phyloP scores from a whole-genome alignment of 2,113 vertebrate genomes.

The Micromys minutus region DNA sequence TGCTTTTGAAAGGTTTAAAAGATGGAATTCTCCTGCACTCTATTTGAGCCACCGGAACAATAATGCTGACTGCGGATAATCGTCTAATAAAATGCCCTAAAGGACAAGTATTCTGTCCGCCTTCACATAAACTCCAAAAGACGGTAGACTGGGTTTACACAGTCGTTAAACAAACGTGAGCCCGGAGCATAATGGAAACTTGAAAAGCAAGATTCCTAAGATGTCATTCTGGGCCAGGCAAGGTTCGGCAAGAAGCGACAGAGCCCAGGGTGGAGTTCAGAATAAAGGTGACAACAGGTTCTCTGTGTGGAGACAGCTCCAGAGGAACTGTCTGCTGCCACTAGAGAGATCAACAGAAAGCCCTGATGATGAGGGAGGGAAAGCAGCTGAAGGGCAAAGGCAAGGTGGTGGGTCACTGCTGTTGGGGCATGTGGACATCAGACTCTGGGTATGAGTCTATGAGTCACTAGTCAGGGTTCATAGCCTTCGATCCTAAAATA shows the following conservation, averaged over 20 bases:
- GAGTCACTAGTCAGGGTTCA: not conserved
- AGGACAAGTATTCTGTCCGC: not conserved
- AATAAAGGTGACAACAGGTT: not conserved
- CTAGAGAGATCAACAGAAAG: not conserved
- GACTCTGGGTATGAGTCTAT: not conserved
- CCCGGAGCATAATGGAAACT: not conserved
- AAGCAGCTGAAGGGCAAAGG: not conserved
- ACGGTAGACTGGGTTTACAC: not conserved
- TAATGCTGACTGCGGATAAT: not conserved
- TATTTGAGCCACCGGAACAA: not conserved
- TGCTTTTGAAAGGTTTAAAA: conserved; percentile 62
- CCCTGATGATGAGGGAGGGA: not conserved
- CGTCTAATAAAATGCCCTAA: conserved; percentile 12
- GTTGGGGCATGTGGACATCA: not conserved
- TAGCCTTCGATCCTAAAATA: not conserved
- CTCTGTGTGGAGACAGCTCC: not conserved
- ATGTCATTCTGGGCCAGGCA: not conserved
- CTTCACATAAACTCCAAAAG: conserved; percentile 19
- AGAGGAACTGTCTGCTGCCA: rapidly evolving
- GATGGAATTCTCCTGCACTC: conserved; percentile 33
- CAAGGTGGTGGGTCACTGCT: not conserved
- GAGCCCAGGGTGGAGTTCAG: not conserved
- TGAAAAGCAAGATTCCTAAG: not conserved
- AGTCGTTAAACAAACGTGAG: conserved; percentile 40
- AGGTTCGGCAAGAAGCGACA: not conserved